Conservation (phyloP, 2,113 vertebrate species). For the Pachyramphus minor region DNA sequence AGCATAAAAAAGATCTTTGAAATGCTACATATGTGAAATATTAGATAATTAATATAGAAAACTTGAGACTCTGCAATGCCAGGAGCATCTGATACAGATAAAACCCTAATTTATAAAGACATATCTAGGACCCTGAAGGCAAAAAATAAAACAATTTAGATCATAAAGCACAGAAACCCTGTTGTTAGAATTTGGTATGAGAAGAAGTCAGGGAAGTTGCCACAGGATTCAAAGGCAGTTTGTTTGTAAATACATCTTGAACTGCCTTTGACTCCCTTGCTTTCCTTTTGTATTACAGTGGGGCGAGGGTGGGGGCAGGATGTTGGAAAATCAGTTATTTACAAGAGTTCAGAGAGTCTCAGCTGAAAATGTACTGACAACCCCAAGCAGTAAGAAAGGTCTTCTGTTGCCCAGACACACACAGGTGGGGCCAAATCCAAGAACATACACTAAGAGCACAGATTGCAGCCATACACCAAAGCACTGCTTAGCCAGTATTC, state of each 20-base stretch:
- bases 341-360: background rate
- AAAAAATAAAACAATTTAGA: background rate
- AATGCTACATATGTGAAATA: background rate
- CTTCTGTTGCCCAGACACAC: background rate
- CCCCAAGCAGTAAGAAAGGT: background rate
- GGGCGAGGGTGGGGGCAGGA: background rate
- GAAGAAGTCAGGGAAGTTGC: background rate
- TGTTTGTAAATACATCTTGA: background rate
- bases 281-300: background rate
- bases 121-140: background rate
- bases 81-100: background rate
- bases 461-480: background rate
- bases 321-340: background rate
- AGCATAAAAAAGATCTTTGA: conserved; percentile 4
- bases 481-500: background rate
- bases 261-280: background rate
- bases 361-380: background rate
- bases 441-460: background rate
- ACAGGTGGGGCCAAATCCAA: background rate
- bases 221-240: background rate
- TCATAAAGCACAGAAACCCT: background rate
- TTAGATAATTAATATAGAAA: conserved; percentile 26
- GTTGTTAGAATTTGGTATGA: background rate
- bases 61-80: background rate
- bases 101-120: conserved; percentile 1